Evolutionary conservation across 2,888 invertebrate genomes (phyloP).

Genomic region (Tigriopus californicus): DNA sequence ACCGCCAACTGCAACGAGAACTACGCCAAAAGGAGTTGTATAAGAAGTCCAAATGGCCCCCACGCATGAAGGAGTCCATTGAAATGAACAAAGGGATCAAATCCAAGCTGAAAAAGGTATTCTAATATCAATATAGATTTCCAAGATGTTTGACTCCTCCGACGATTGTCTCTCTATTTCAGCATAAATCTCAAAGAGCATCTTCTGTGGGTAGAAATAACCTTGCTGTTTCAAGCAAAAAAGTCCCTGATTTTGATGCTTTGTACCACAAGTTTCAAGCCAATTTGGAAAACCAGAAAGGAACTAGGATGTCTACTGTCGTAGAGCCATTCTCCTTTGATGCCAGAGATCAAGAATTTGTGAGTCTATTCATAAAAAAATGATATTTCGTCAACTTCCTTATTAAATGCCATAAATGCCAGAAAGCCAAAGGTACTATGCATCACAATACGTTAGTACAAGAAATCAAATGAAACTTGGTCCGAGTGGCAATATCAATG

Average conservation of each 20-base stretch:
- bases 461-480: too few species aligned
- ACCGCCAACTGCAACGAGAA: background rate
- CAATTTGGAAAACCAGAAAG: background rate
- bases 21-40: background rate
- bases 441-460: too few species aligned
- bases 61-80: background rate
- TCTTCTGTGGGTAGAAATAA: background rate
- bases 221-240: background rate
- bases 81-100: background rate
- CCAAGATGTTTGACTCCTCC: too few species aligned
- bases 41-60: background rate
- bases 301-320: background rate
- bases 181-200: background rate
- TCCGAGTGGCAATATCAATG: too few species aligned
- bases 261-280: slow-evolving; percentile 1
- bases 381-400: too few species aligned
- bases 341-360: background rate
- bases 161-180: too few species aligned
- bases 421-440: too few species aligned
- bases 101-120: background rate
- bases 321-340: slow-evolving; percentile 4
- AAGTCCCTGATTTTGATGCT: background rate
- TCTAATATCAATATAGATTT: background rate
- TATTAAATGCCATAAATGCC: too few species aligned
- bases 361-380: too few species aligned